phyloP scores from a whole-genome alignment of 2,888 invertebrate species.

The Taphrorychus bicolor region DNA sequence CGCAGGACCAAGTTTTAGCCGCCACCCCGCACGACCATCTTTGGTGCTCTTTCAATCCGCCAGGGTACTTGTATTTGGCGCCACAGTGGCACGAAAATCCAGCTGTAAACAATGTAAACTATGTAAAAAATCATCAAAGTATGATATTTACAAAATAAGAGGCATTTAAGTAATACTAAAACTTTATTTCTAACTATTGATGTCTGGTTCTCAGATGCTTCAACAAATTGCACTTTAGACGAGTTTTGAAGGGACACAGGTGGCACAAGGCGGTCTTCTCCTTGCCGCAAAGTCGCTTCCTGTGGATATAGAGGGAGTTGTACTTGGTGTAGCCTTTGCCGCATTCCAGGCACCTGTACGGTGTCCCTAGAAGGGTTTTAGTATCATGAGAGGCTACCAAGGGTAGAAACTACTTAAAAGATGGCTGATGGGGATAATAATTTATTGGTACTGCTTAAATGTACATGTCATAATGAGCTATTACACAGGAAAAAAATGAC shows the following conservation, averaged over 20 bases:
- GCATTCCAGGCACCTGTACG: constrained; percentile 37
- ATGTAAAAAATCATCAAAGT: too few species aligned
- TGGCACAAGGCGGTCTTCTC: constrained; percentile 28
- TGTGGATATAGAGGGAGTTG: constrained; percentile 42
- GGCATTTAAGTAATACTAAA: too few species aligned
- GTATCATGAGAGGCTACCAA: too few species aligned
- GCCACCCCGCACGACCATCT: constrained; percentile 46
- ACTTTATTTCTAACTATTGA: too few species aligned
- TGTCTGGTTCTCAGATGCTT: not conserved
- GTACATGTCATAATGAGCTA: not conserved
- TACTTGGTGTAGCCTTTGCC: constrained; percentile 40
- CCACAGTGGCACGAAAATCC: constrained; percentile 38
- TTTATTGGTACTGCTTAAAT: too few species aligned
- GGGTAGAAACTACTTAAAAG: too few species aligned
- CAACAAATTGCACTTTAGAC: constrained; percentile 32
- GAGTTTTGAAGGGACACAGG: constrained; percentile 40
- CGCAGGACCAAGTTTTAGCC: constrained; percentile 43
- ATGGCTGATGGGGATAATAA: too few species aligned
- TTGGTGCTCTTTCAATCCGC: constrained; percentile 44
- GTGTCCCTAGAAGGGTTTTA: too few species aligned
- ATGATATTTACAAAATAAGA: too few species aligned
- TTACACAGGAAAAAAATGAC: not conserved
- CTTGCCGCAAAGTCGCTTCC: constrained; percentile 42
- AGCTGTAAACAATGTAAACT: not conserved
- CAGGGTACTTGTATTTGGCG: constrained; percentile 41